Conservation (phyloP, 2,888 invertebrate species). For the Mimas tiliae region DNA sequence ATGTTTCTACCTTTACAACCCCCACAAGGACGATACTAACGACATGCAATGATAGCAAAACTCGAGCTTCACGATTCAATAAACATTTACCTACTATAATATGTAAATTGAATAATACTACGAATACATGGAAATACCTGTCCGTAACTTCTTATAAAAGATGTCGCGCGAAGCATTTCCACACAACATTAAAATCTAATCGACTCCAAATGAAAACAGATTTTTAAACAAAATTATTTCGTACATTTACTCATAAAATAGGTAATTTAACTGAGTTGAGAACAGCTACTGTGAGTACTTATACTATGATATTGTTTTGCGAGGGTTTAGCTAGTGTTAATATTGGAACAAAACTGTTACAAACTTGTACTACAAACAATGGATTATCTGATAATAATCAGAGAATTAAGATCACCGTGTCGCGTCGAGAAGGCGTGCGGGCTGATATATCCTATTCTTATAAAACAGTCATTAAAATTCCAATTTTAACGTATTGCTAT, state of each 20-base stretch:
- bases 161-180: slow-evolving; percentile 75
- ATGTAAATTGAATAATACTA: no score
- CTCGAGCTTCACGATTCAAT: no score
- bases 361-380: slow-evolving; percentile 58
- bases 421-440: not conserved
- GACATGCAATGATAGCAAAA: no score
- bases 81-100: no score
- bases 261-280: slow-evolving; percentile 41
- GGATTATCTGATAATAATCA: slow-evolving; percentile 62
- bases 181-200: slow-evolving; percentile 43
- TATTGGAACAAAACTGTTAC: slow-evolving; percentile 58
- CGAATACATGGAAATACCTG: slow-evolving; percentile 53
- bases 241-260: not conserved
- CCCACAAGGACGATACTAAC: no score
- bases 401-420: slow-evolving; percentile 51
- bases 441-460: not conserved
- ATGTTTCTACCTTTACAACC: no score
- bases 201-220: slow-evolving; percentile 5
- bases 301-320: slow-evolving; percentile 59
- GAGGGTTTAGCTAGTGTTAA: slow-evolving; percentile 61
- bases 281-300: slow-evolving; percentile 53
- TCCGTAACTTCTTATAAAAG: slow-evolving; percentile 73
- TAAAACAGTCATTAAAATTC: no score
- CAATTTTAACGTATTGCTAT: no score
- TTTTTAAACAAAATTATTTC: not conserved